Evolutionary conservation across 2,888 invertebrate genomes (phyloP), one percentile per base, ranked within the genome.

Genomic region (Acronicta psi): DNA sequence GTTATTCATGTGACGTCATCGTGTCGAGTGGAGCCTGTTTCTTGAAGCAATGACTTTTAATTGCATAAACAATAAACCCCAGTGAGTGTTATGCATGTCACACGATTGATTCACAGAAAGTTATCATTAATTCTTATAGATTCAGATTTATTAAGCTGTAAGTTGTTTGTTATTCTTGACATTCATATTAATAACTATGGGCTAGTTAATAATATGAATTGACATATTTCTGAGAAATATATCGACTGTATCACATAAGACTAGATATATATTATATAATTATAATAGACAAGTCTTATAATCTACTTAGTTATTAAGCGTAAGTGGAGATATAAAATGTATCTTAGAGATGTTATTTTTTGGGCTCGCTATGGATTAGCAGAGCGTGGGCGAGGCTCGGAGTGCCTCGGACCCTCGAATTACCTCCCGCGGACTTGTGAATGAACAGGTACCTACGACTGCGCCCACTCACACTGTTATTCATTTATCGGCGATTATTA

Each of bases 371-470:
- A 44, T 67, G 46, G 60, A 64, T 71, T 63, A 61, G 45, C 14
- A 25, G 34, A 44, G 65, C 65, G 75, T 79, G 62, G 29, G 77
- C 59, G 67, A 67, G 55, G 17, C 25, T 45, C 44, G 43, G 58
- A 45, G 67, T 65, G 55, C 16, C 25, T 45, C 44, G 43, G 58
- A 45, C 47, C 58, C 57, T 59, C 54, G 53, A 38, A 67, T 68
- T 69, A 64, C 73, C 68, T 69, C 69, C 69, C 59, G 68, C 56
- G 42, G 64, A 61, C 63, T 77, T 75, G 78, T 87, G 86, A 89
- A 88, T 84, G 88, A 86, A 82, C 89, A 88, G 88, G 87, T 88
- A 86, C 71, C 1, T 31, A 31, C 13, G 75, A 62, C 79, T 69
- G 78, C 82, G 77, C 86, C 77, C 71, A 78, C 75, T 20, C 23